phyloP scores from a whole-genome alignment of 2,113 vertebrate species.

The Centrocercus urophasianus region DNA sequence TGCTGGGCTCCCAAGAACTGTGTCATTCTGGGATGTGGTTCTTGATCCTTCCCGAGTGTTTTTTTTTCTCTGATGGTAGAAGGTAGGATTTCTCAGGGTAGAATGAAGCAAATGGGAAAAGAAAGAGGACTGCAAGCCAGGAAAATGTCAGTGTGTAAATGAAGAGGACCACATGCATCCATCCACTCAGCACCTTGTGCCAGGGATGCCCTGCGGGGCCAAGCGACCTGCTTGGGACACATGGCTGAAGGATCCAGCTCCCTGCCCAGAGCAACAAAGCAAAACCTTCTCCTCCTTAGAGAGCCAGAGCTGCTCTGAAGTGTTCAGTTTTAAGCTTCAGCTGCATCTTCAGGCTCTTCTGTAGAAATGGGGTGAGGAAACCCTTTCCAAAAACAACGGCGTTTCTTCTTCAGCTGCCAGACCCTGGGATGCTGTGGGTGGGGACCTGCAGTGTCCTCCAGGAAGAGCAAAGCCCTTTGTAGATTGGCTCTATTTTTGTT shows the following conservation, averaged over 20 bases:
- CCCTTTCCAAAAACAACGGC: not conserved
- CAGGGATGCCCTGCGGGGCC: not conserved
- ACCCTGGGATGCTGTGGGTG: not conserved
- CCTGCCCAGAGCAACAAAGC: not conserved
- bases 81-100: not conserved
- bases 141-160: not conserved
- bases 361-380: not conserved
- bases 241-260: not conserved
- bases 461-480: not conserved
- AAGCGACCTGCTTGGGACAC: not conserved
- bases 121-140: not conserved
- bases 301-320: not conserved
- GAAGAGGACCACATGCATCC: not conserved
- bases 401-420: not conserved
- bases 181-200: not conserved
- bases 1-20: accelerated
- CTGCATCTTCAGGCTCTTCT: not conserved
- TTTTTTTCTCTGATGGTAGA: not conserved
- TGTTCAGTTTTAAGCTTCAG: not conserved
- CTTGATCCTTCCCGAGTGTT: not conserved
- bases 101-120: not conserved
- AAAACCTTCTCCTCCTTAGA: not conserved
- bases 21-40: accelerated
- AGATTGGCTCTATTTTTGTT: not conserved
- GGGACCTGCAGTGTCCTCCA: not conserved